A percentile compares a stretch with the other conserved stretches of the same genome.
These are phyloP conservation scores for Orthonyx spaldingii DNA, from an alignment of 2,113 vertebrate species.

Conservation along the genomic window DNA sequence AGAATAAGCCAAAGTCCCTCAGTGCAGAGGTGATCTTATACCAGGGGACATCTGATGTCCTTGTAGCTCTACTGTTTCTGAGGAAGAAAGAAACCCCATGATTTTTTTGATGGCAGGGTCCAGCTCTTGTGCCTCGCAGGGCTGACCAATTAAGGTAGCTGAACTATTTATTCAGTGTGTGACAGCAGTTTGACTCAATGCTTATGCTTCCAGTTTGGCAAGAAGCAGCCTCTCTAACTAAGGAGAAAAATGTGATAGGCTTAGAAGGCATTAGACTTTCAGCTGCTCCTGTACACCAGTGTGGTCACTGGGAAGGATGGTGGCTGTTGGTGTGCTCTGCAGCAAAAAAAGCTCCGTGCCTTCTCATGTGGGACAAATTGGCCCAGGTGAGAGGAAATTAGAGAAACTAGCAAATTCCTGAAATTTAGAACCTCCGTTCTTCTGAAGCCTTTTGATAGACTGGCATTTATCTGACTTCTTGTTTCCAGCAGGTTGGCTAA, in stretches of 20 bases:
- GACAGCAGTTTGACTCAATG: neutral
- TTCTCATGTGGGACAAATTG: accelerated
- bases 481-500: neutral
- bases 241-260: neutral
- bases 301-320: neutral
- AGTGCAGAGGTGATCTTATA: neutral
- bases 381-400: neutral
- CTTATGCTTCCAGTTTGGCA: neutral
- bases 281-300: neutral
- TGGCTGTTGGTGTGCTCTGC: neutral
- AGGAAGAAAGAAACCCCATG: neutral
- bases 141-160: neutral
- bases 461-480: neutral
- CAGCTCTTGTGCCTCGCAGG: neutral
- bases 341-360: neutral
- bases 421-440: neutral
- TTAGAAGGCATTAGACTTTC: neutral
- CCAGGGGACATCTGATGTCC: neutral
- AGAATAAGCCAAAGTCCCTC: neutral
- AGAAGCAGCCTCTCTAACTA: neutral
- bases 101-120: neutral
- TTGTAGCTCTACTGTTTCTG: neutral
- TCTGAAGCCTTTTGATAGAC: neutral
- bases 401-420: neutral
- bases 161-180: neutral